Evolutionary conservation across 2,113 vertebrate genomes (phyloP).

Genomic region (Dromas ardeola): DNA sequence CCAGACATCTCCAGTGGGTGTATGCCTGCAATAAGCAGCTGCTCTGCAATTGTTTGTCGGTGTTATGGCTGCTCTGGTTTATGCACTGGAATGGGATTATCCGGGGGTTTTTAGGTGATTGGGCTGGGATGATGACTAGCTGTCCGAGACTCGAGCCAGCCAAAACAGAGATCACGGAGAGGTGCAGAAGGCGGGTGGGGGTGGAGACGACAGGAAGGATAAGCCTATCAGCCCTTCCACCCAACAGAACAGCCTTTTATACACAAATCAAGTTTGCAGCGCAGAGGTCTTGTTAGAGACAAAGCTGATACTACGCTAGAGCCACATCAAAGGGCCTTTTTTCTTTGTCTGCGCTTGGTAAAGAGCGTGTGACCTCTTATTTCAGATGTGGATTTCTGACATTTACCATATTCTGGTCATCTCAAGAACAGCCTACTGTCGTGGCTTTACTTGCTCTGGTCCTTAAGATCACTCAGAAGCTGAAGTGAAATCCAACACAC

Average conservation of each 20-base stretch:
- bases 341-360: not conserved
- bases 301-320: conserved; percentile 29
- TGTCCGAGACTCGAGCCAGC: not conserved
- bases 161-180: not conserved
- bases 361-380: not conserved
- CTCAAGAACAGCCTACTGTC: not conserved
- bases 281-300: not conserved
- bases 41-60: not conserved
- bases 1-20: not conserved
- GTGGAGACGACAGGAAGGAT: not conserved
- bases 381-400: conserved; percentile 63
- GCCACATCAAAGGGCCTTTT: conserved; percentile 53
- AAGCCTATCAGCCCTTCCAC: not conserved
- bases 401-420: conserved; percentile 45
- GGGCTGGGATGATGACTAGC: not conserved
- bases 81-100: conserved; percentile 16
- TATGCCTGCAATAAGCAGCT: not conserved
- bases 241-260: not conserved
- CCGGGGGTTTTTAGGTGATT: not conserved
- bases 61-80: not conserved
- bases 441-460: not conserved
- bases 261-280: not conserved
- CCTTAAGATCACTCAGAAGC: not conserved
- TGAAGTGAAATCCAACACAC: not conserved
- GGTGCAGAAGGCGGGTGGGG: not conserved